A percentile compares a stretch with the other conserved stretches of the same genome.
These are phyloP conservation scores for Biston stratarius DNA, from an alignment of 2,888 invertebrate genomes.

Conservation along the genomic window DNA sequence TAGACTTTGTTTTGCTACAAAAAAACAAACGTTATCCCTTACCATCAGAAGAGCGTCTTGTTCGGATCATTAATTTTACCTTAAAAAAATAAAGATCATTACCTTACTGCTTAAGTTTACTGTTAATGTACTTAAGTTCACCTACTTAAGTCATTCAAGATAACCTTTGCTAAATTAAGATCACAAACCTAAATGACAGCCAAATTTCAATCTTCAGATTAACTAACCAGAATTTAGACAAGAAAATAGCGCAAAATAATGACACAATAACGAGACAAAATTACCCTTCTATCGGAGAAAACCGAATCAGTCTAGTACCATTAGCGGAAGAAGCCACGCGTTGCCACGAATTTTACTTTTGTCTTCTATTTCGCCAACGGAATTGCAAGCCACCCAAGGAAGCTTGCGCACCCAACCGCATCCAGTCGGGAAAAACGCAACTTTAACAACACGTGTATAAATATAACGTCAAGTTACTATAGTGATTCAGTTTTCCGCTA, in stretches of 20 bases:
- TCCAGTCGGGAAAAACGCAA: conserved; percentile 80
- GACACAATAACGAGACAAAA: conserved; percentile 65
- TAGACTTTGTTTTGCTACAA: too few relatives aligned
- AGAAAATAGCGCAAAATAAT: conserved; percentile 61
- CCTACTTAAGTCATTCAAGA: too few relatives aligned
- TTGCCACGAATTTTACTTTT: conserved; percentile 66
- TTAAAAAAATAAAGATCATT: too few relatives aligned
- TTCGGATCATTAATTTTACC: too few relatives aligned
- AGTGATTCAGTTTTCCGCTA: conserved; percentile 83
- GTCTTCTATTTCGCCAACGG: conserved; percentile 69
- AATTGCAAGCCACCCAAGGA: conserved; percentile 65
- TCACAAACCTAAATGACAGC: conserved; percentile 6
- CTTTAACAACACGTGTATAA: conserved; percentile 81
- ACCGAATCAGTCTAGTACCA: conserved; percentile 57
- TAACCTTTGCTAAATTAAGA: too few relatives aligned
- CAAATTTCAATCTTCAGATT: conserved; percentile 37
- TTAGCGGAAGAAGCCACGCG: conserved; percentile 77
- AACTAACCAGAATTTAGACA: conserved; percentile 53
- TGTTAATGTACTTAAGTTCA: too few relatives aligned
- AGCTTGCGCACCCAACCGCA: conserved; percentile 76
- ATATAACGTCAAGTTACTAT: conserved; percentile 76
- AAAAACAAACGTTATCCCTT: too few relatives aligned
- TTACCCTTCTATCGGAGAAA: conserved; percentile 65
- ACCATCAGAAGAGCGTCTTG: too few relatives aligned
- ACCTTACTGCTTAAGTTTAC: too few relatives aligned